phyloP scores from a whole-genome alignment of 2,888 invertebrate species.

The Hetaerina titia region DNA sequence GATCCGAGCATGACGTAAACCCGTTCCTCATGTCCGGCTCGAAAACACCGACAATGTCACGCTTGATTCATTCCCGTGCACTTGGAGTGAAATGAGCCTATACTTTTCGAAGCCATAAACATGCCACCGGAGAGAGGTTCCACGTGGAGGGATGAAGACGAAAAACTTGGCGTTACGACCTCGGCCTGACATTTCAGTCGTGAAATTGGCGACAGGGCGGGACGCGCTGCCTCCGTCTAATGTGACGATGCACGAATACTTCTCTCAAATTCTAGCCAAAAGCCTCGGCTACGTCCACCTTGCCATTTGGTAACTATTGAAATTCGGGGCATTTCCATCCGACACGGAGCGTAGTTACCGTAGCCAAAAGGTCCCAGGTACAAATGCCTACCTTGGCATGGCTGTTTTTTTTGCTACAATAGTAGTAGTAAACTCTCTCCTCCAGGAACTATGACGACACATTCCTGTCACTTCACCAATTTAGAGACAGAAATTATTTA shows the following conservation, averaged over 20 bases:
- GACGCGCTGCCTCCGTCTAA: not conserved
- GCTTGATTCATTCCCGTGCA: conserved; percentile 62
- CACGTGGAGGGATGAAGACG: conserved; percentile 63
- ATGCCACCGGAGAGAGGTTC: conserved; percentile 52
- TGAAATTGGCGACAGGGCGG: not conserved
- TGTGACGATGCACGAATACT: conserved; percentile 1
- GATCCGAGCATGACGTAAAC: conserved; percentile 46
- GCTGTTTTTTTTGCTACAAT: too few species aligned
- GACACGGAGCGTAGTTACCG: not conserved
- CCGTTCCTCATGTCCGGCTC: conserved; percentile 33
- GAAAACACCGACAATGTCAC: conserved; percentile 51
- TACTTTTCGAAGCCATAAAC: conserved; percentile 46
- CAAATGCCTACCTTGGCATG: too few species aligned
- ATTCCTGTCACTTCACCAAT: too few species aligned
- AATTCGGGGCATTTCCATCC: not conserved
- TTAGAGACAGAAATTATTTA: too few species aligned
- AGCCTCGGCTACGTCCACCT: not conserved
- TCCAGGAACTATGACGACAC: too few species aligned
- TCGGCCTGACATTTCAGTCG: conserved; percentile 51
- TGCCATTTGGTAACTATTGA: not conserved
- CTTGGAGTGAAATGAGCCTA: conserved; percentile 44
- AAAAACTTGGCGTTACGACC: conserved; percentile 40
- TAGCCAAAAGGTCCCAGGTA: not conserved
- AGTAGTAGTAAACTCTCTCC: too few species aligned
- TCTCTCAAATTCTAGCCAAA: conserved; percentile 12